A percentile compares a stretch with the other conserved stretches of the same genome.
Conservation (phyloP, 92 coral and sea anemone genomes). For the Parazoanthus atlanticus region DNA sequence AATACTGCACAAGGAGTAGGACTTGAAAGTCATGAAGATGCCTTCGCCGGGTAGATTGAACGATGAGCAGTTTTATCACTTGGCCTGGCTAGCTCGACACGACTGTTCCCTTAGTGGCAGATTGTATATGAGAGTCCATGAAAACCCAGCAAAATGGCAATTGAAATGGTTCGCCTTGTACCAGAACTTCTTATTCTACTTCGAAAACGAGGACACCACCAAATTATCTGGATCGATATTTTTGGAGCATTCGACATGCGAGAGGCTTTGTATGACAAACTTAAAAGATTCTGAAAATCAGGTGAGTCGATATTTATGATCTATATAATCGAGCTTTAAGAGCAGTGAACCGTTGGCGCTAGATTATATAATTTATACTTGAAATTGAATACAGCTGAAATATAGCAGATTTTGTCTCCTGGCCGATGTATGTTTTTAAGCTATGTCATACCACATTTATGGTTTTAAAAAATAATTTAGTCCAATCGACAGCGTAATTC, state of each 20-base stretch:
- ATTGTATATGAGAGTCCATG: conserved; percentile 69
- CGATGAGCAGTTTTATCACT: conserved; percentile 80
- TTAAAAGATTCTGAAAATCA: conserved; percentile 84
- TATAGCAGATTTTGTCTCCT: neutral
- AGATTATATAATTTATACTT: conserved; percentile 38
- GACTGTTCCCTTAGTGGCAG: conserved; percentile 77
- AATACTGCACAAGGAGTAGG: neutral
- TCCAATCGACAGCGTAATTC: neutral
- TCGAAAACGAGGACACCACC: conserved; percentile 83
- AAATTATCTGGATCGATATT: conserved; percentile 81
- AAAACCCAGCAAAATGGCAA: conserved; percentile 88
- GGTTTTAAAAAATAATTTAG: neutral
- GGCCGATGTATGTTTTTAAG: neutral
- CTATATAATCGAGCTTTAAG: neutral
- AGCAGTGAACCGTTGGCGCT: conserved; percentile 4
- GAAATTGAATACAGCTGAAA: neutral
- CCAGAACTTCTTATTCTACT: conserved; percentile 90
- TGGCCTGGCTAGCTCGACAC: conserved; percentile 76
- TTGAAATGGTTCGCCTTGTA: conserved; percentile 83
- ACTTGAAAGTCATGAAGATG: conserved; percentile 54
- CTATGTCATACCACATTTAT: neutral
- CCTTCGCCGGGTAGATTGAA: conserved; percentile 73
- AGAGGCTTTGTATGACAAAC: conserved; percentile 82
- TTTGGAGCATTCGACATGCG: conserved; percentile 91
- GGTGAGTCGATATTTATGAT: conserved; percentile 57